Conservation (phyloP, 2,113 vertebrate genomes). For the Anser brachyrhynchus region DNA sequence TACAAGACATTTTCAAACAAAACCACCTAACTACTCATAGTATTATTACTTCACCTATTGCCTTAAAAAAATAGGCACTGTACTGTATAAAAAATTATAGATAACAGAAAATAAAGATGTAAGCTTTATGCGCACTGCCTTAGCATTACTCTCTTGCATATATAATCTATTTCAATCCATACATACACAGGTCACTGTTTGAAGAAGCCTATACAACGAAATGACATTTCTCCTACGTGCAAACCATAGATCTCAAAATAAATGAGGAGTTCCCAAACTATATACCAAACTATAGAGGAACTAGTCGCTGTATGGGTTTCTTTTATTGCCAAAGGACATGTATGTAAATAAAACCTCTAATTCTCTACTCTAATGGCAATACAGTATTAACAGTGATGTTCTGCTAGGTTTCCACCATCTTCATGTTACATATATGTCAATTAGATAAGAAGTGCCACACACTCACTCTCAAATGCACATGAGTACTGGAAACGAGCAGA, state of each 20-base stretch:
- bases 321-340: background rate
- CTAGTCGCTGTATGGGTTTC: background rate
- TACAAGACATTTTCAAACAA: background rate
- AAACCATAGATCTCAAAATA: background rate
- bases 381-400: background rate
- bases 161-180: background rate
- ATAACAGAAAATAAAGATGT: background rate
- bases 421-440: background rate
- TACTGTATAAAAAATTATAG: background rate
- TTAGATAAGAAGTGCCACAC: background rate
- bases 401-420: background rate
- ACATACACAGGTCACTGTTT: background rate
- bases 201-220: background rate
- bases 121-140: background rate
- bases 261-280: background rate
- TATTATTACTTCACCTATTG: background rate
- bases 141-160: background rate
- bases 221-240: background rate
- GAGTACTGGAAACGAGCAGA: background rate
- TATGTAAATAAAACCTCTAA: background rate
- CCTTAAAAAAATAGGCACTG: background rate
- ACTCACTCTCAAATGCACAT: background rate
- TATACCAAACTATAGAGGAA: background rate
- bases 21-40: background rate
- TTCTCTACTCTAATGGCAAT: background rate